phyloP scores from a whole-genome alignment of 1,140 invertebrate genomes.

The Ditylenchus dipsaci region DNA sequence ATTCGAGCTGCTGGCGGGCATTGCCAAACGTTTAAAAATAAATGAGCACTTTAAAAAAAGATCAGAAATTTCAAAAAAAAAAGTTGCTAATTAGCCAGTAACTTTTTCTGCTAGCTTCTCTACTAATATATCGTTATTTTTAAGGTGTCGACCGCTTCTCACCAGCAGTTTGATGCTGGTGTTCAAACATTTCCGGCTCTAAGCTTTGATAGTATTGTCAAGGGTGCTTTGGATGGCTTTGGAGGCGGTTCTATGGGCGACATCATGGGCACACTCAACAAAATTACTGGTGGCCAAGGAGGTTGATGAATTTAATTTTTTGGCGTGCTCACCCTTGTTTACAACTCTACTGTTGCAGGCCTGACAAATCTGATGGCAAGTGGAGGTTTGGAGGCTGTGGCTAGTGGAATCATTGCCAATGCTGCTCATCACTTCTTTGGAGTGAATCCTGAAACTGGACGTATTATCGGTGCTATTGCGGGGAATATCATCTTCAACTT shows the following conservation, averaged over 20 bases:
- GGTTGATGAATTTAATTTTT: constrained; percentile 6
- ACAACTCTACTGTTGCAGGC: constrained; percentile 29
- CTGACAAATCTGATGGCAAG: constrained; percentile 39
- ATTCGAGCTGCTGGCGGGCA: too few relatives aligned
- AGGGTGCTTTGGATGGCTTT: constrained; percentile 43
- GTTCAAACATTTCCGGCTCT: constrained; percentile 3
- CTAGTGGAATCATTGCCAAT: constrained; percentile 47
- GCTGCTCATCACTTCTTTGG: constrained; percentile 53
- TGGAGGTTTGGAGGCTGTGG: constrained; percentile 15
- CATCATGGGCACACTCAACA: constrained; percentile 31
- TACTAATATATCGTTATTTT: neutral
- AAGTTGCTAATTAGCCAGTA: too few relatives aligned
- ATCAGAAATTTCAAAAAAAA: too few relatives aligned
- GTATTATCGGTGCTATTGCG: constrained; percentile 50
- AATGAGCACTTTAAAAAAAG: too few relatives aligned
- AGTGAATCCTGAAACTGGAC: constrained; percentile 43
- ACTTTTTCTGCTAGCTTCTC: too few relatives aligned
- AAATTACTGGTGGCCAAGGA: constrained; percentile 39
- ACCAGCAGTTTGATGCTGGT: constrained; percentile 12
- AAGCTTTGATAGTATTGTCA: constrained; percentile 13
- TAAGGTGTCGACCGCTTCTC: neutral
- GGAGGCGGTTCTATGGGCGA: constrained; percentile 42
- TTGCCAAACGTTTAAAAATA: too few relatives aligned
- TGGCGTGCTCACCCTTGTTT: neutral
- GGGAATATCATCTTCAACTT: constrained; percentile 50